These are phyloP conservation scores for Pocillopora damicornis DNA, from an alignment of 64 coral and sea anemone species.

Conservation along the genomic window DNA sequence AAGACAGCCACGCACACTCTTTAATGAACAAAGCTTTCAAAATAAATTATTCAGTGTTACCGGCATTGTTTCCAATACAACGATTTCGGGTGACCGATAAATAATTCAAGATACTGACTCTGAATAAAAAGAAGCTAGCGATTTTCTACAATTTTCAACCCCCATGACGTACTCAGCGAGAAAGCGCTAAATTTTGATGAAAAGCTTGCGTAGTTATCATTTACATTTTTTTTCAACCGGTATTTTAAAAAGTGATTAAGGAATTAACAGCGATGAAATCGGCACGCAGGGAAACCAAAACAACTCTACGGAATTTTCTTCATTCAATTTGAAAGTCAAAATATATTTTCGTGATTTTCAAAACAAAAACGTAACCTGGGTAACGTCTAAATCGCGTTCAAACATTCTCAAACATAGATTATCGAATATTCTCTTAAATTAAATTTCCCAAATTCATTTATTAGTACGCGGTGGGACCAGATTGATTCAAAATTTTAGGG, in stretches of 20 bases:
- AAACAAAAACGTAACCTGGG: constrained; percentile 28
- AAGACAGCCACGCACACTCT: background rate
- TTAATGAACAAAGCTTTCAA: constrained; percentile 17
- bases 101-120: constrained; percentile 22
- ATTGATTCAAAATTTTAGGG: no score
- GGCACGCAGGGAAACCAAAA: background rate
- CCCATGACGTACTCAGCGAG: background rate
- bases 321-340: constrained; percentile 3
- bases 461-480: no score
- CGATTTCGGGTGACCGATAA: background rate
- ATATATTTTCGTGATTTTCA: constrained; percentile 21
- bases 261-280: background rate
- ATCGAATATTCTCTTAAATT: no score
- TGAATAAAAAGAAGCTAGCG: background rate
- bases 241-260: background rate
- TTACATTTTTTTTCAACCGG: background rate
- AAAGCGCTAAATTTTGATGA: background rate
- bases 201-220: background rate
- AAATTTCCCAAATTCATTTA: no score
- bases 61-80: background rate
- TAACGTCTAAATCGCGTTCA: background rate
- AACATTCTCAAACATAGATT: background rate
- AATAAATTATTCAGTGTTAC: constrained; percentile 8
- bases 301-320: background rate
- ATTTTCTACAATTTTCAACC: background rate